These are phyloP conservation scores for Caenorhabditis briggsae DNA, from an alignment of 1,140 invertebrate species.

Conservation along the genomic window DNA sequence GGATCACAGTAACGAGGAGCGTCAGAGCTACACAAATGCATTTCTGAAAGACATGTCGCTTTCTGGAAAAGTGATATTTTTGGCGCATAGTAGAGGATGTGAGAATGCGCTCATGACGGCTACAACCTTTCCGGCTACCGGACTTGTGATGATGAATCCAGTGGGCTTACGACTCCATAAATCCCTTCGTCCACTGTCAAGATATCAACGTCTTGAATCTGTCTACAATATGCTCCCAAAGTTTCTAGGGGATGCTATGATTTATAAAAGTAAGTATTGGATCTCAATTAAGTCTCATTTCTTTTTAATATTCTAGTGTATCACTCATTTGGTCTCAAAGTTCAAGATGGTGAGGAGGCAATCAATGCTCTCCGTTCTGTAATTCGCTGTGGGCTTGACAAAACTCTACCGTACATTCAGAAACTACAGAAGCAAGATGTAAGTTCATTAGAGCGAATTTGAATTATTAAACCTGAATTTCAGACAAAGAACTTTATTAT, in stretches of 20 bases:
- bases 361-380: constrained; percentile 22
- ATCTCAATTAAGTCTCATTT: neutral
- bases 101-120: constrained; percentile 61
- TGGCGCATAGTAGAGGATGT: constrained; percentile 66
- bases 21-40: constrained; percentile 61
- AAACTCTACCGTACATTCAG: neutral
- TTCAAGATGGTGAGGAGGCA: constrained; percentile 15
- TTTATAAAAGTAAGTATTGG: neutral
- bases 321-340: neutral
- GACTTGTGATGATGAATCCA: constrained; percentile 8
- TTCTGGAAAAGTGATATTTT: constrained; percentile 57
- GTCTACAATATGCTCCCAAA: neutral
- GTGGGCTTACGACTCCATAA: neutral
- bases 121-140: neutral
- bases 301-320: neutral
- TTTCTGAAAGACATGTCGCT: constrained; percentile 47
- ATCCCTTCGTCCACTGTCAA: neutral
- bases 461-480: neutral
- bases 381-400: constrained; percentile 9
- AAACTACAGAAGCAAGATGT: constrained; percentile 27
- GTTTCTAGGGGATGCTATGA: neutral
- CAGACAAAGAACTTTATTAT: constrained; percentile 28
- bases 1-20: constrained; percentile 62
- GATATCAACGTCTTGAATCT: neutral
- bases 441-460: neutral